Evolutionary conservation across 1,140 invertebrate species (phyloP).

Genomic region (Plectrocnemia conspersa): DNA sequence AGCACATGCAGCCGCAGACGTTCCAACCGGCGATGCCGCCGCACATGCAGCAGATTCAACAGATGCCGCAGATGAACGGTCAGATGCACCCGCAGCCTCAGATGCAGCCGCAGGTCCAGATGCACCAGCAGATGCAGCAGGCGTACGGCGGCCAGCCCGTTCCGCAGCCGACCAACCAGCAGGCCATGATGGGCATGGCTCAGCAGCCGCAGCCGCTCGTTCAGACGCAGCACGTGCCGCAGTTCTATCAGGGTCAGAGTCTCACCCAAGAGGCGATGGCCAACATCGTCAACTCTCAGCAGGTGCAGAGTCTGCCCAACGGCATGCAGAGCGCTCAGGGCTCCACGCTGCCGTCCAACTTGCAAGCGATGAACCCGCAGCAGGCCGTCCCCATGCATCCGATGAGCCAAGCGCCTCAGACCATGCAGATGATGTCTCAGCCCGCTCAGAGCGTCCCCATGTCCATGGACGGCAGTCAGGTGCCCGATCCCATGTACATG

Average conservation of each 20-base stretch:
- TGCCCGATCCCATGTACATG: conserved; percentile 50
- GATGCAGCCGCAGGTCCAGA: conserved; percentile 45
- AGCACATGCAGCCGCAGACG: conserved; percentile 46
- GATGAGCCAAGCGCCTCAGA: conserved; percentile 51
- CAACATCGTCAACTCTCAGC: conserved; percentile 50
- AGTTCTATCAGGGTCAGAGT: conserved; percentile 51
- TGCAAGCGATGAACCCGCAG: conserved; percentile 50
- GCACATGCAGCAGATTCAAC: conserved; percentile 50
- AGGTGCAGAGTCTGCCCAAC: conserved; percentile 47
- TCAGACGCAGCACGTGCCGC: conserved; percentile 47
- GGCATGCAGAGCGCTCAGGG: conserved; percentile 51
- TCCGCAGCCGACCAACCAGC: too few relatives aligned
- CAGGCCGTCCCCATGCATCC: conserved; percentile 47
- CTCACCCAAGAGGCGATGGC: conserved; percentile 51
- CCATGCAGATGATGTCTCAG: conserved; percentile 55
- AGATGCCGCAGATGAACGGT: conserved; percentile 45
- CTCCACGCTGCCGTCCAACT: conserved; percentile 55
- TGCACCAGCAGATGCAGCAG: conserved; percentile 47
- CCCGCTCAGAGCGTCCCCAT: conserved; percentile 53
- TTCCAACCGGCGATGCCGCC: conserved; percentile 42
- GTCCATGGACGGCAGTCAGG: conserved; percentile 51
- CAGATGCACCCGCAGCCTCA: conserved; percentile 46
- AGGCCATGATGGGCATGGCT: too few relatives aligned
- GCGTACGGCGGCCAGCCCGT: conserved; percentile 47
- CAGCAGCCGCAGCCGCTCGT: conserved; percentile 48